These are phyloP conservation scores for Ammodytes dubius DNA, from an alignment of 2,113 vertebrate species.

Conservation along the genomic window DNA sequence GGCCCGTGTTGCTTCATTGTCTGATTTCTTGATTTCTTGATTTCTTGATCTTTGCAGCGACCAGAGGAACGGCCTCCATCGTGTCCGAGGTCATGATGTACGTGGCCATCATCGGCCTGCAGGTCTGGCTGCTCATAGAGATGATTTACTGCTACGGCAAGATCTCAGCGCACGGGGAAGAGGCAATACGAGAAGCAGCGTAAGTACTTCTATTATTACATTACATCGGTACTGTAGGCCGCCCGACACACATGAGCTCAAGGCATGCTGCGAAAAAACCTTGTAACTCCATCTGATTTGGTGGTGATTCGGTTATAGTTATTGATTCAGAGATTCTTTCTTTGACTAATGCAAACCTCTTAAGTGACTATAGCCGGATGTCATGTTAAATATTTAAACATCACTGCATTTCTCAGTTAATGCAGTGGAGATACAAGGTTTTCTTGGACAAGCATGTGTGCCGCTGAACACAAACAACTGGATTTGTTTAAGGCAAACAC, in stretches of 20 bases:
- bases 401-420: no score
- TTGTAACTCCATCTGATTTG: not conserved
- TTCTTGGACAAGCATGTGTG: no score
- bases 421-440: no score
- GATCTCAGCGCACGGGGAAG: constrained; percentile 89
- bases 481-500: no score
- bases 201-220: constrained; percentile 72
- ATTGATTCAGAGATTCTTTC: no score
- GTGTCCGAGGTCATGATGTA: constrained; percentile 96
- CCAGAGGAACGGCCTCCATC: constrained; percentile 90
- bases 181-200: constrained; percentile 90
- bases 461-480: no score
- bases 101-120: constrained; percentile 92
- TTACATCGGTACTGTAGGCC: not conserved
- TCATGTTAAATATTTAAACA: no score
- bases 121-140: constrained; percentile 93
- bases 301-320: not conserved
- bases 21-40: constrained; percentile 1
- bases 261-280: not conserved
- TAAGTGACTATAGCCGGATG: no score
- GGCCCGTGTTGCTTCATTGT: not conserved
- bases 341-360: no score
- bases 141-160: constrained; percentile 95
- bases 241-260: not conserved
- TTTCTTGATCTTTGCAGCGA: constrained; percentile 79